Conservation (phyloP, 2,113 vertebrate genomes). For the Callipepla squamata region DNA sequence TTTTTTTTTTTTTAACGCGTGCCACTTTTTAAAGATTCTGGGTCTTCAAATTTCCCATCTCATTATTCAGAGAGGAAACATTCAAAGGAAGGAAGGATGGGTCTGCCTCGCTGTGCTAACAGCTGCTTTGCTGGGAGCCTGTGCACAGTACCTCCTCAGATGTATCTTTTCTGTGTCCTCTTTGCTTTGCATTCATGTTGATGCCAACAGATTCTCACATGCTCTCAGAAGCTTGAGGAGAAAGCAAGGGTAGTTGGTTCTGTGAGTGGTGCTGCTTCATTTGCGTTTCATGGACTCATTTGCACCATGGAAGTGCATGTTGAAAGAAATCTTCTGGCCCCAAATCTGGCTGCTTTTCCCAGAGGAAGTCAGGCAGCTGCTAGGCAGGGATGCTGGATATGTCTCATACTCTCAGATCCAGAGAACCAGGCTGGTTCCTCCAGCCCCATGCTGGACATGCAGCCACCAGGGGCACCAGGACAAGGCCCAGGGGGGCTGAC, state of each 20-base stretch:
- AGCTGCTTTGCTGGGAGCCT: background rate
- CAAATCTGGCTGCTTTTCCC: background rate
- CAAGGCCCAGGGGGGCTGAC: background rate
- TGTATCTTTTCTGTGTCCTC: background rate
- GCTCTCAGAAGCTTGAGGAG: background rate
- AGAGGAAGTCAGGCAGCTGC: background rate
- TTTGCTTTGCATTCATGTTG: background rate
- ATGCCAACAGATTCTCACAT: background rate
- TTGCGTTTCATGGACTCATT: background rate
- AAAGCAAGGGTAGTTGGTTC: accelerated
- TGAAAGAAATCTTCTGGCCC: background rate
- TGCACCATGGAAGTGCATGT: accelerated
- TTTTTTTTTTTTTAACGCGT: background rate
- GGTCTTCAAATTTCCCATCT: background rate
- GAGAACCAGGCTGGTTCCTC: background rate
- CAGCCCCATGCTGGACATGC: background rate
- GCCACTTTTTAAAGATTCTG: background rate
- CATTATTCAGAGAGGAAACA: background rate
- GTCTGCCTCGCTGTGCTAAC: background rate
- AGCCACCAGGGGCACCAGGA: background rate
- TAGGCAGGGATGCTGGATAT: background rate
- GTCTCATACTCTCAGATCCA: background rate
- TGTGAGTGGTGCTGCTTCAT: background rate
- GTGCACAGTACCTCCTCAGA: background rate
- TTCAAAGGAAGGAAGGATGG: background rate